phyloP scores from a whole-genome alignment of 2,113 vertebrate species.

The Sorex fumeus region DNA sequence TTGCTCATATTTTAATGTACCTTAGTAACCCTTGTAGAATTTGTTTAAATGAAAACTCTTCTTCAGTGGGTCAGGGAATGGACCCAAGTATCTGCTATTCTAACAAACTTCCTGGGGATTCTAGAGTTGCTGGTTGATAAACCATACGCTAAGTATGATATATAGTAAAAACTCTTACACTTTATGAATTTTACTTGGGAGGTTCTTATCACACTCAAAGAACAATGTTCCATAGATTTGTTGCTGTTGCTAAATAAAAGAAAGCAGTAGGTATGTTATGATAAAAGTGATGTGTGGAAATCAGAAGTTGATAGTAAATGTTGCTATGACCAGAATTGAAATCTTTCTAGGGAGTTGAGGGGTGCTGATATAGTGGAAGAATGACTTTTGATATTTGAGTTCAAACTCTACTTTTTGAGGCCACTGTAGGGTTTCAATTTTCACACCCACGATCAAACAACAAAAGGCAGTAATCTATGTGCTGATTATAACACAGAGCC shows the following conservation, averaged over 20 bases:
- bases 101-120: neutral
- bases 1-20: neutral
- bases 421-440: neutral
- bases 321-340: neutral
- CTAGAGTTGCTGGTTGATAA: neutral
- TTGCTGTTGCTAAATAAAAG: conserved; percentile 34
- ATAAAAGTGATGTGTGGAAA: conserved; percentile 32
- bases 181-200: conserved; percentile 18
- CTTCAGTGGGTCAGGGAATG: neutral
- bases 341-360: neutral
- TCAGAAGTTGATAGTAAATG: neutral
- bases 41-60: neutral
- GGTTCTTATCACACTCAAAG: neutral
- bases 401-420: neutral
- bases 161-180: neutral
- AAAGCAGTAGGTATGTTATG: neutral
- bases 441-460: neutral
- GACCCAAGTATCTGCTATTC: neutral
- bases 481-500: neutral
- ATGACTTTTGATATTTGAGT: neutral
- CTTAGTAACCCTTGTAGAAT: neutral
- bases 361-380: too few species aligned
- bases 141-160: neutral
- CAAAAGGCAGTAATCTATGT: neutral
- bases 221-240: neutral